Percentiles rank a stretch among this genome's conserved stretches.
Evolutionary conservation across 2,888 invertebrate species (phyloP).

Genomic region (Zonitis immaculata): DNA sequence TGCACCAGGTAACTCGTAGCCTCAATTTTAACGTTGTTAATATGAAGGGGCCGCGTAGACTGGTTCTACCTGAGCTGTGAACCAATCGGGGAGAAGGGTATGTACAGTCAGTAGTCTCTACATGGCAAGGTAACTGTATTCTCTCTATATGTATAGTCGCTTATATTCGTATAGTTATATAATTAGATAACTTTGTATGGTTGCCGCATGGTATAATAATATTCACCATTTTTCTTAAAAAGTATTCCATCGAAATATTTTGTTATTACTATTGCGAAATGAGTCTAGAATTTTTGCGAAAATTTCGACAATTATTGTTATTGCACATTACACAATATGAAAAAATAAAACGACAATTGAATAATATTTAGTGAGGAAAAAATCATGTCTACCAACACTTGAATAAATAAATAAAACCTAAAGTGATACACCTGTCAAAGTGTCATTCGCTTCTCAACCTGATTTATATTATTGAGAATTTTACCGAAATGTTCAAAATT

Average conservation of each 20-base stretch:
- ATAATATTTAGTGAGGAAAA: not conserved
- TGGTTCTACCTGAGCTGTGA: slow-evolving; percentile 44
- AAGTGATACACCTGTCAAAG: not conserved
- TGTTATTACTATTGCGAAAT: no score
- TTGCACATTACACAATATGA: no score
- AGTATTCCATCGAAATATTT: no score
- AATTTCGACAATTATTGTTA: no score
- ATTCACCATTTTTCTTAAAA: not conserved
- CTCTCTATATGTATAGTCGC: slow-evolving; percentile 36
- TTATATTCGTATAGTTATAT: slow-evolving; percentile 41
- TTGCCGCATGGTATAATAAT: slow-evolving; percentile 29
- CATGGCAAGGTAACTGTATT: slow-evolving; percentile 44
- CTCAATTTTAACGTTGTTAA: slow-evolving; percentile 36
- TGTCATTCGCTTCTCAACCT: not conserved
- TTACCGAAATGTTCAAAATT: no score
- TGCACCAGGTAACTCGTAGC: slow-evolving; percentile 35
- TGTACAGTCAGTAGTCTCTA: slow-evolving; percentile 33
- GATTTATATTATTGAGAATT: no score
- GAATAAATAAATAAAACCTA: not conserved
- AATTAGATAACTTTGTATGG: slow-evolving; percentile 38
- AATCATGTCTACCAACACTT: not conserved
- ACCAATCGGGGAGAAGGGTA: slow-evolving; percentile 41
- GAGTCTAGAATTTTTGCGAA: no score
- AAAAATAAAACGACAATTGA: no score
- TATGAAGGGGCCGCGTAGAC: slow-evolving; percentile 42